Percentiles rank a stretch among this genome's conserved stretches.
These are phyloP conservation scores for Dastarcus helophoroides DNA, from an alignment of 2,888 invertebrate genomes.

Conservation along the genomic window DNA sequence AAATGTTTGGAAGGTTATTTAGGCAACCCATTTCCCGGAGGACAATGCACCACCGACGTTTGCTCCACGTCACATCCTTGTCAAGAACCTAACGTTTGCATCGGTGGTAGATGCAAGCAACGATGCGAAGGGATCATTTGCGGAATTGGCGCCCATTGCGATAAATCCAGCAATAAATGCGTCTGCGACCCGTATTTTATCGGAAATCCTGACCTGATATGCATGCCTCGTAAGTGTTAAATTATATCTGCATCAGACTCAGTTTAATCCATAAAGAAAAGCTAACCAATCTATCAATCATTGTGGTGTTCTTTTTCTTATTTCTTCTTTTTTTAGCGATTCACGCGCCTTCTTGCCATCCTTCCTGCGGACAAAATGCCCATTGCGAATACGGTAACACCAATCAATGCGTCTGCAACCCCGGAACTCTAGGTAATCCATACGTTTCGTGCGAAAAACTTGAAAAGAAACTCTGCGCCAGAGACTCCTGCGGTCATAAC, in stretches of 20 bases:
- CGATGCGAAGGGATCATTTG: slow-evolving; percentile 79
- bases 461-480: slow-evolving; percentile 58
- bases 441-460: slow-evolving; percentile 68
- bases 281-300: too few relatives aligned
- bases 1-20: slow-evolving; percentile 76
- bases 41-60: slow-evolving; percentile 68
- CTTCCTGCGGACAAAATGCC: slow-evolving; percentile 70
- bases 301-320: background rate
- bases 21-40: slow-evolving; percentile 88
- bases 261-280: too few relatives aligned
- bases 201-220: slow-evolving; percentile 79
- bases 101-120: slow-evolving; percentile 79
- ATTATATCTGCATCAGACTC: too few relatives aligned
- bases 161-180: slow-evolving; percentile 69
- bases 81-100: slow-evolving; percentile 66
- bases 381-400: slow-evolving; percentile 75
- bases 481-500: slow-evolving; percentile 62
- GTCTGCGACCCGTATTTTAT: slow-evolving; percentile 78
- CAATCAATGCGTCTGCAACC: slow-evolving; percentile 73
- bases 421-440: slow-evolving; percentile 77
- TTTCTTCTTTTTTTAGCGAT: slow-evolving; percentile 47
- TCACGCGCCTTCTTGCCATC: slow-evolving; percentile 64
- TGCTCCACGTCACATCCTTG: slow-evolving; percentile 71
- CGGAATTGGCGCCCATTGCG: slow-evolving; percentile 79
- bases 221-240: slow-evolving; percentile 80